A percentile compares a stretch with the other conserved stretches of the same genome.
Evolutionary conservation across 2,888 invertebrate species (phyloP).

Genomic region (Neuroscelio doddi): DNA sequence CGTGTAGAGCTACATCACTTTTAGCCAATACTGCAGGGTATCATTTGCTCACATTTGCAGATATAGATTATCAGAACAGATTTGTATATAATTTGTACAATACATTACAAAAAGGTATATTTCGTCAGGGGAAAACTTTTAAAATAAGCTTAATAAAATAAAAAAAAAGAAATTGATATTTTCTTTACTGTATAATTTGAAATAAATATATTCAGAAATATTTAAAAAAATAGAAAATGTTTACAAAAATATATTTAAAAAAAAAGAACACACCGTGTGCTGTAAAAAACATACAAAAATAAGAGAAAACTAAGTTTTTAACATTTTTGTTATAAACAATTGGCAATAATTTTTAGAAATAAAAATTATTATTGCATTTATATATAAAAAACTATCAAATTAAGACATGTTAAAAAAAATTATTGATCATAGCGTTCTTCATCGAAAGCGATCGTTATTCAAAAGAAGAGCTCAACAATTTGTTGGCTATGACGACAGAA

Average conservation of each 20-base stretch:
- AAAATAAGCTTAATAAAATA: too few species aligned
- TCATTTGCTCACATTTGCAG: constrained; percentile 66
- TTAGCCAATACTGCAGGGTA: constrained; percentile 63
- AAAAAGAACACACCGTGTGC: too few species aligned
- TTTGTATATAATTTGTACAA: constrained; percentile 67
- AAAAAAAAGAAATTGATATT: too few species aligned
- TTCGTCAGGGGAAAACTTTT: too few species aligned
- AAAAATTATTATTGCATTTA: neutral
- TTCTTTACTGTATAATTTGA: too few species aligned
- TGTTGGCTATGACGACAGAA: constrained; percentile 60
- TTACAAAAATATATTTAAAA: too few species aligned
- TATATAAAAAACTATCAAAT: neutral
- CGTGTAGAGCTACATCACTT: constrained; percentile 65
- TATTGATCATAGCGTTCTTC: constrained; percentile 59
- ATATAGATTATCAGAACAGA: constrained; percentile 64
- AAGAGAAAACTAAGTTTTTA: too few species aligned
- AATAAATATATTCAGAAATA: too few species aligned
- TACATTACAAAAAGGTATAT: constrained; percentile 59
- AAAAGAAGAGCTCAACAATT: constrained; percentile 54
- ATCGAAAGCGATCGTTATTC: constrained; percentile 60
- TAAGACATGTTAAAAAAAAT: neutral
- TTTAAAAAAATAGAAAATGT: too few species aligned
- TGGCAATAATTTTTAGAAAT: neutral
- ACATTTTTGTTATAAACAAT: neutral
- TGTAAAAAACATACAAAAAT: too few species aligned